Conservation (phyloP, 1,140 invertebrate species). For the Telenomus remus region DNA sequence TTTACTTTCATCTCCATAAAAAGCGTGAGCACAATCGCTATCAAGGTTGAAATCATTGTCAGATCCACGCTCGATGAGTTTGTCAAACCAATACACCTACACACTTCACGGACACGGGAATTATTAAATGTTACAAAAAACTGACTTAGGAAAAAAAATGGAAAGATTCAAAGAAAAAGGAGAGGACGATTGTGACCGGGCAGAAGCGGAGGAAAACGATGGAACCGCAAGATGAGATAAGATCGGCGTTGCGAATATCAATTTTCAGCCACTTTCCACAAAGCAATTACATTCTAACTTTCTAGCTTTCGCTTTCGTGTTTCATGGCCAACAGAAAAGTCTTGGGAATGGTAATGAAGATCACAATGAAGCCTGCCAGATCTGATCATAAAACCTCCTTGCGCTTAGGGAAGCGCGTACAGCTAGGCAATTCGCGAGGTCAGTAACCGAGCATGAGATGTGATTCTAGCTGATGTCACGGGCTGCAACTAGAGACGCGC, state of each 20-base stretch:
- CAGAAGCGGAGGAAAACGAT: neutral
- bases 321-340: constrained; percentile 37
- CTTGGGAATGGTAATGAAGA: constrained; percentile 25
- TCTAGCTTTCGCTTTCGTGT: constrained; percentile 57
- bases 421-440: too few relatives aligned
- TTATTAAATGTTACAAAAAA: neutral
- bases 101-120: neutral
- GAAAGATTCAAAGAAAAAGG: neutral
- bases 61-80: constrained; percentile 28
- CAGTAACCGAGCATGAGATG: too few relatives aligned
- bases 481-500: too few relatives aligned
- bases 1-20: constrained; percentile 52
- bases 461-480: too few relatives aligned
- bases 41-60: constrained; percentile 46
- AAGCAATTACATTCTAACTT: constrained; percentile 49
- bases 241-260: constrained; percentile 11
- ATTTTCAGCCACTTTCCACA: constrained; percentile 41
- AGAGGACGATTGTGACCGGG: neutral
- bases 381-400: neutral
- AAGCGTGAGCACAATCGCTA: constrained; percentile 35
- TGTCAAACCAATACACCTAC: constrained; percentile 4
- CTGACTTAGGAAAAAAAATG: neutral
- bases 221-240: constrained; percentile 8
- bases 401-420: too few relatives aligned
- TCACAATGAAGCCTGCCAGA: neutral